phyloP scores from a whole-genome alignment of 1,140 invertebrate species.

The Tribolium madens region DNA sequence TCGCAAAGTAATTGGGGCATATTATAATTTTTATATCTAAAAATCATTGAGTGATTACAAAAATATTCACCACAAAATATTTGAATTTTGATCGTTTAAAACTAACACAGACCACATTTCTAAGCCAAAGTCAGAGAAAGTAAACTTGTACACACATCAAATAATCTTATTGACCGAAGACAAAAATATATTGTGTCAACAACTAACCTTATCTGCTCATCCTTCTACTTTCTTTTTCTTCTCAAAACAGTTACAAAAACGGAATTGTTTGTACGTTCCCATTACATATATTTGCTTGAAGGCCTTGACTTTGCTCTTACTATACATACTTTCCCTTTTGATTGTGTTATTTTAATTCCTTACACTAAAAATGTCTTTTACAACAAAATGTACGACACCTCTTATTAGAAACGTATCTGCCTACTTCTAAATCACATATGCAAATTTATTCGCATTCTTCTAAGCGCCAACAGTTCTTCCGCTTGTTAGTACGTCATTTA shows the following conservation, averaged over 20 bases:
- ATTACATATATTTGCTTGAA: conserved; percentile 15
- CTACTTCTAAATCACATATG: conserved; percentile 4
- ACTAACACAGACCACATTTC: background rate
- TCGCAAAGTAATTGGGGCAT: no score
- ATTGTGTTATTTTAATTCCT: conserved; percentile 16
- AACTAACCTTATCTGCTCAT: background rate
- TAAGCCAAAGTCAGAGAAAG: background rate
- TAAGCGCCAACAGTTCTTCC: background rate
- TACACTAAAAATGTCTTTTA: background rate
- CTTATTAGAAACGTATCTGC: background rate
- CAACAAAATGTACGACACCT: background rate
- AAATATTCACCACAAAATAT: no score
- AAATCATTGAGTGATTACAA: no score
- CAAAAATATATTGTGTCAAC: background rate
- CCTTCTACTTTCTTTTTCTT: conserved; percentile 23
- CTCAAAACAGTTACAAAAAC: conserved; percentile 23
- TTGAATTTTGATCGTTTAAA: no score
- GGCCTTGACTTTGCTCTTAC: conserved; percentile 32
- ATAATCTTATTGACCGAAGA: background rate
- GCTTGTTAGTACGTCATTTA: conserved; percentile 3
- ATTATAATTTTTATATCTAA: no score
- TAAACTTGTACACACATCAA: background rate
- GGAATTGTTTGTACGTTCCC: conserved; percentile 20
- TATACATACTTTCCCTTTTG: conserved; percentile 31
- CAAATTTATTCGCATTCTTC: conserved; percentile 6